Evolutionary conservation across 2,888 invertebrate genomes (phyloP), one percentile per base, ranked within the genome.

Genomic region (Caenorhabditis sp.): DNA sequence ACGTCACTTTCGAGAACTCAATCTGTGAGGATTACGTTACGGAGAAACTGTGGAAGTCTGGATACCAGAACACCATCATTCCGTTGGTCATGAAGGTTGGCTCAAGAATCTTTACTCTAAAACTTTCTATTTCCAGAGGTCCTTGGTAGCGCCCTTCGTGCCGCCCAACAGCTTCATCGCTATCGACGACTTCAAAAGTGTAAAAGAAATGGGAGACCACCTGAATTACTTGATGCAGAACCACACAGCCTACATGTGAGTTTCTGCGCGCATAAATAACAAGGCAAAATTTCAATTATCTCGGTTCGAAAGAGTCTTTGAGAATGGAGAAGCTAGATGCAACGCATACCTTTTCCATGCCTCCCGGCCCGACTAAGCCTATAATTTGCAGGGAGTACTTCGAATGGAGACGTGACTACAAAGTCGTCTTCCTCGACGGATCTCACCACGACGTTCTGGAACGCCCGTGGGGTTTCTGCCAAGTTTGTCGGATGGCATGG

Each of bases 131-230:
- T 51, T 81, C 68, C 74, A 88, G 80, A 77, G 91, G 37, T 84
- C 84, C 6, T 56, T 91, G 2, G 88, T 87, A 0, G 88, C 88
- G 51, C 84, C 87, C 11, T 90, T 87, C 55, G 92, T 92, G 0
- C 93, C 93, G 11, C 92, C 91, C 1, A 84, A 90, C 67, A 91
- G 91, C 47, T 93, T 89, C 88, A 92, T 93, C 37, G 93, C 93
- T 71, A 91, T 92, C 37, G 93, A 93, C 76, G 93, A 93, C 84
- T 93, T 92, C 85, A 86, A 88, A 56, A 90, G 91, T 11, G 90
- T 92, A 9, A 86, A 92, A 82, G 90, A 89, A n/a, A 89, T 93
- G 76, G 92, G 92, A 24, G 90, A 89, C n/a, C 92, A 93, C 80
- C 87, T 93, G 65, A 88, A 90, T 62, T 88, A 90, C 79, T 89